Evolutionary conservation across 2,113 vertebrate genomes (phyloP).

Genomic region (Oplegnathus fasciatus): DNA sequence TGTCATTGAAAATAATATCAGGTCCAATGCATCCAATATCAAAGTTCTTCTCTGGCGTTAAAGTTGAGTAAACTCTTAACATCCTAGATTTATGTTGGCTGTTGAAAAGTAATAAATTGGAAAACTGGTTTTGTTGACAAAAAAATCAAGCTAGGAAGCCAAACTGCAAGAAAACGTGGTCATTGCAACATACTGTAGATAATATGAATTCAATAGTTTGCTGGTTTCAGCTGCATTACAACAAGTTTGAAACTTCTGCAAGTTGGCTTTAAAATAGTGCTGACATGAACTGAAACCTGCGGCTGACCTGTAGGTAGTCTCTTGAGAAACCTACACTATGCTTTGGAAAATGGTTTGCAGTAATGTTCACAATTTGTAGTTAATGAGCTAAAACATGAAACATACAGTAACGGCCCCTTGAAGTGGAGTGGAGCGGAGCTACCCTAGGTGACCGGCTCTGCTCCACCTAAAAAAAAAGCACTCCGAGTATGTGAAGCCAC

Average conservation of each 20-base stretch:
- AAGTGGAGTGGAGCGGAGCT: slow-evolving; percentile 17
- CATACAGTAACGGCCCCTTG: not conserved
- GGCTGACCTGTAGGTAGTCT: not conserved
- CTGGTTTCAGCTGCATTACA: not conserved
- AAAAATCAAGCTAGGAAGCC: not conserved
- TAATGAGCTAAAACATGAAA: slow-evolving; percentile 36
- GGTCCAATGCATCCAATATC: not conserved
- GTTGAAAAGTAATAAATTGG: not conserved
- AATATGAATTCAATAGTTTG: not conserved
- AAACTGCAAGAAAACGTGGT: not conserved
- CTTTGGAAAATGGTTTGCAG: slow-evolving; percentile 22
- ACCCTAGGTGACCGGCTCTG: slow-evolving; percentile 24
- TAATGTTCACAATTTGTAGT: slow-evolving; percentile 23
- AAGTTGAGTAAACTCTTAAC: not conserved
- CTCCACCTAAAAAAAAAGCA: slow-evolving; percentile 20
- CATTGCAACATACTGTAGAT: not conserved
- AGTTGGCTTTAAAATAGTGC: slow-evolving; percentile 1
- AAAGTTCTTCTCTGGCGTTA: too few species aligned
- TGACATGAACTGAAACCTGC: slow-evolving; percentile 8
- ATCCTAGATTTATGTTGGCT: not conserved
- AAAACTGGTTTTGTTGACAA: not conserved
- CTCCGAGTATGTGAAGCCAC: slow-evolving; percentile 36
- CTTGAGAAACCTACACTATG: not conserved
- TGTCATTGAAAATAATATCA: not conserved
- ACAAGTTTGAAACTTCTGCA: not conserved